Evolutionary conservation across 1,140 invertebrate species (phyloP).

Genomic region (Trichoplusia ni): DNA sequence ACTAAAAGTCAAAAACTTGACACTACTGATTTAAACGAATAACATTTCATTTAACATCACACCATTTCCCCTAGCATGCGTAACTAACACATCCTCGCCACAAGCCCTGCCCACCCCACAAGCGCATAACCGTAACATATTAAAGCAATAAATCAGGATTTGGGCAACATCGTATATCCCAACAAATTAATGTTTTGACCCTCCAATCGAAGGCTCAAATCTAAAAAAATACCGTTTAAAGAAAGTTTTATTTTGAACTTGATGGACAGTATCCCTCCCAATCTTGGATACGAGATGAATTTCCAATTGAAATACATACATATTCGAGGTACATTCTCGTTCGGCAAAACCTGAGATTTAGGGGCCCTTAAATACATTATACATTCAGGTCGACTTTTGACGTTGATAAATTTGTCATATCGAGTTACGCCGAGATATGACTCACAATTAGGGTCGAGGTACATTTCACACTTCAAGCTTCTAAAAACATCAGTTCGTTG

Average conservation of each 20-base stretch:
- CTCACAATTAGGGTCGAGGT: neutral
- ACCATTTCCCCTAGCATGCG: slow-evolving; percentile 4
- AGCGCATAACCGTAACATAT: slow-evolving; percentile 14
- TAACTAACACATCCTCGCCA: slow-evolving; percentile 13
- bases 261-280: slow-evolving; percentile 2
- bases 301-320: slow-evolving; percentile 10
- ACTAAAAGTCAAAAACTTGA: no score
- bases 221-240: slow-evolving; percentile 13
- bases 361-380: neutral
- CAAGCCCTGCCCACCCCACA: slow-evolving; percentile 5
- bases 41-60: neutral
- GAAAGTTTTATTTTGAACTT: neutral
- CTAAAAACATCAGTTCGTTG: no score
- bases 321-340: neutral
- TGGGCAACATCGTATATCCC: slow-evolving; percentile 4
- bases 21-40: no score
- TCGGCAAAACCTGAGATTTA: neutral
- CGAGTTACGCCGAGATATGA: neutral
- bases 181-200: slow-evolving; percentile 27
- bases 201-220: neutral
- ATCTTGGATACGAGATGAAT: slow-evolving; percentile 5
- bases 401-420: slow-evolving; percentile 6
- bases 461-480: no score
- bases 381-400: neutral
- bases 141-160: slow-evolving; percentile 23